Evolutionary conservation across 1,140 invertebrate species (phyloP).

Genomic region (Leptopilina clavipes): DNA sequence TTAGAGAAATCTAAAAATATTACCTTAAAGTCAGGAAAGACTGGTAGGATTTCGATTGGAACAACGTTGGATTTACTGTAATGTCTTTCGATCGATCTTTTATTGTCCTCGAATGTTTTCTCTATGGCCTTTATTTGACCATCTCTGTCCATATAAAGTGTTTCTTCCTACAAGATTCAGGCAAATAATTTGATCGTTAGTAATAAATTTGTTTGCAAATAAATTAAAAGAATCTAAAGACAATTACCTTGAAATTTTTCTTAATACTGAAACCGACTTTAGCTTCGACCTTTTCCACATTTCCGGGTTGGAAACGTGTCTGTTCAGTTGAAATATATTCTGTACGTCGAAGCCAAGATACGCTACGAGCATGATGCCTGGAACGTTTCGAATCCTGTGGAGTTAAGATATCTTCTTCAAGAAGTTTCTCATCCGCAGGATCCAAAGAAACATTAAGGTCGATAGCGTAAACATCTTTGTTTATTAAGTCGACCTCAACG

Average conservation of each 20-base stretch:
- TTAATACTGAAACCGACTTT: conserved; percentile 99
- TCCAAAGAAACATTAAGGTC: conserved; percentile 85
- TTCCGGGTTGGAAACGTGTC: conserved; percentile 96
- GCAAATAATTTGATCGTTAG: not conserved
- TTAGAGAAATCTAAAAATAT: not conserved
- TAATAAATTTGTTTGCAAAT: not conserved
- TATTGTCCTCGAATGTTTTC: conserved; percentile 97
- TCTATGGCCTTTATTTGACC: conserved; percentile 98
- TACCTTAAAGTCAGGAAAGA: conserved; percentile 96
- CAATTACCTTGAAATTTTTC: conserved; percentile 87
- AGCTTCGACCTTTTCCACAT: conserved; percentile 97
- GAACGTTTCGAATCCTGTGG: conserved; percentile 92
- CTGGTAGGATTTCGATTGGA: conserved; percentile 90
- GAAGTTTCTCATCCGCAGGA: conserved; percentile 91
- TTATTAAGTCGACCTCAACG: conserved; percentile 96
- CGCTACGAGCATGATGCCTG: conserved; percentile 92
- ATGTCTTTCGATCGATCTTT: conserved; percentile 90
- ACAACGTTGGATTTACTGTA: conserved; percentile 96
- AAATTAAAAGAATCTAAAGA: conserved; percentile 33
- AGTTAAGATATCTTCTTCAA: conserved; percentile 94
- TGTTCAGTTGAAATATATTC: conserved; percentile 99
- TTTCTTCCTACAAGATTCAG: conserved; percentile 82
- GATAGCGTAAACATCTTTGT: conserved; percentile 93
- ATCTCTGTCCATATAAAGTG: conserved; percentile 96
- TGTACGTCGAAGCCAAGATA: conserved; percentile 97